Conservation (phyloP, 2,888 invertebrate genomes). For the Prosopocoilus inquinatus region DNA sequence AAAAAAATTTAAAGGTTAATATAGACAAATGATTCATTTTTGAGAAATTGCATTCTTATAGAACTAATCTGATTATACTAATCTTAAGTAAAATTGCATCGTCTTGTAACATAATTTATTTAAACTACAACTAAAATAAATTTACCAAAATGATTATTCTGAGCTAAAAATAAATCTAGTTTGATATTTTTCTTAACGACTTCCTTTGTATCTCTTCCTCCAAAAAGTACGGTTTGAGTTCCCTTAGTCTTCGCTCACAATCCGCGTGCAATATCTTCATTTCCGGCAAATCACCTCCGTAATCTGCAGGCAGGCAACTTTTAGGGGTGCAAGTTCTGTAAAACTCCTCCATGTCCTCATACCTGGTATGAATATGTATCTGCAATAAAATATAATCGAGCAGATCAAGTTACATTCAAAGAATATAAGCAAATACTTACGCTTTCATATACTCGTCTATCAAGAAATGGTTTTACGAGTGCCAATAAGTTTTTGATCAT, state of each 20-base stretch:
- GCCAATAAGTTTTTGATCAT: conserved; percentile 53
- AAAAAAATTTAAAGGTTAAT: too few relatives aligned
- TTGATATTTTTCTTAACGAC: too few relatives aligned
- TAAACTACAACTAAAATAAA: too few relatives aligned
- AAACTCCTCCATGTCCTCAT: conserved; percentile 57
- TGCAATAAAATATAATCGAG: conserved; percentile 46
- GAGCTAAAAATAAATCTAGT: too few relatives aligned
- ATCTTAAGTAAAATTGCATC: too few relatives aligned
- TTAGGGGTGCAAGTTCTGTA: conserved; percentile 58
- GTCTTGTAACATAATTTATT: too few relatives aligned
- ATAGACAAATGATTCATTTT: too few relatives aligned
- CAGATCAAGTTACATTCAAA: neutral
- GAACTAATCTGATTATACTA: too few relatives aligned
- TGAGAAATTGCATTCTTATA: too few relatives aligned
- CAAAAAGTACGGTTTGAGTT: conserved; percentile 35
- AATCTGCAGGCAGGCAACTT: conserved; percentile 60
- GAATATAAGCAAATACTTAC: neutral
- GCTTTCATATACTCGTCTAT: too few relatives aligned
- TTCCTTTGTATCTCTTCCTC: conserved; percentile 35
- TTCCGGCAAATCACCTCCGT: conserved; percentile 58
- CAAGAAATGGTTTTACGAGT: conserved; percentile 47
- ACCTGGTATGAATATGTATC: conserved; percentile 62
- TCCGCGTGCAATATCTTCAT: conserved; percentile 35
- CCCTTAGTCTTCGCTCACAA: conserved; percentile 34
- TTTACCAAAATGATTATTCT: too few relatives aligned